Evolutionary conservation across 2,888 invertebrate species (phyloP).

Genomic region (Oxystoma pomonae): DNA sequence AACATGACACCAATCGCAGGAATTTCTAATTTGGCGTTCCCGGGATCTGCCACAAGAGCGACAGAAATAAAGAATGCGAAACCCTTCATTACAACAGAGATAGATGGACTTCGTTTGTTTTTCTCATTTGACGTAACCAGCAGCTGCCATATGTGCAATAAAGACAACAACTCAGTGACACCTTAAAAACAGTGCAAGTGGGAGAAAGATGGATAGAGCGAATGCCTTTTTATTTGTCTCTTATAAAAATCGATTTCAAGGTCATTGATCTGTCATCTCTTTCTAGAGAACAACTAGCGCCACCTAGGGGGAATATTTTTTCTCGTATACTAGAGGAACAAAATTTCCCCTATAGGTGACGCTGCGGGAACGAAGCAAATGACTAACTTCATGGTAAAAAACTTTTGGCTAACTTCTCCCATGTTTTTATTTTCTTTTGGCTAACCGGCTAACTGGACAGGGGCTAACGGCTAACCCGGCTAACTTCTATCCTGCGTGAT

Average conservation of each 20-base stretch:
- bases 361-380: no score
- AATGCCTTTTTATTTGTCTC: background rate
- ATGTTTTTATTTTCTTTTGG: no score
- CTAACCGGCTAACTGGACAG: no score
- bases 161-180: background rate
- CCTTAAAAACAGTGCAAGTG: background rate
- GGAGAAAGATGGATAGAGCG: background rate
- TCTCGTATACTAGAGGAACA: no score
- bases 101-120: background rate
- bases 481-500: no score
- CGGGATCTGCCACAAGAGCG: background rate
- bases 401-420: no score
- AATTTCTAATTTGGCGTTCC: constrained; percentile 15
- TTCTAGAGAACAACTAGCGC: no score
- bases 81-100: background rate
- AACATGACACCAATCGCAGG: constrained; percentile 26
- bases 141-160: background rate
- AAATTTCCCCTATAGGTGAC: no score
- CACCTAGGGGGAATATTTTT: no score
- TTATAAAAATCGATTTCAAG: background rate
- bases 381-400: no score
- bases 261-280: background rate
- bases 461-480: no score
- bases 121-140: background rate
- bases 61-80: background rate